Evolutionary conservation across 2,113 vertebrate species (phyloP), one percentile per base, ranked within the genome.

Genomic region (Leiothrix lutea): DNA sequence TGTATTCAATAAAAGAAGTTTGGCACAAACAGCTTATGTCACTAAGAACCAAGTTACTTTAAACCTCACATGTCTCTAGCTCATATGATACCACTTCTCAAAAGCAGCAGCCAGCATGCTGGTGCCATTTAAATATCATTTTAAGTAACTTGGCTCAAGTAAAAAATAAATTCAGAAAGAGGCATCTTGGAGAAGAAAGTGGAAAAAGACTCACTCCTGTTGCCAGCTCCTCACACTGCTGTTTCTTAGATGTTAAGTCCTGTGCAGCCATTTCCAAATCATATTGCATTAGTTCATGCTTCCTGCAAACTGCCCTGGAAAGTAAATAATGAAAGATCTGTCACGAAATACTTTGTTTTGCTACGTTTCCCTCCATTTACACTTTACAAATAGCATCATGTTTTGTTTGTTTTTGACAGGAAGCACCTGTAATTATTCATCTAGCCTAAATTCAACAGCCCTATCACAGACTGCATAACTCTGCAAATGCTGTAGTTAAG

Each of bases 271-370:
- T 98, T 98, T 99, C 99, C 94, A 99, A 97, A 80, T 99, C 99
- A 93, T 98, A 99, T 83, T 99, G 99, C 95, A 98, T 98, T 83
- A 99, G 98, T 96, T 99, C 99, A 11, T 99, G 99, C 88, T 99
- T 99, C 96, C 98, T 98, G 97, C 99, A 99, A 83, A 99, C 99
- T 11, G 99, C 98, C 97, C 99, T 99, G 96, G 73, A 93, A 94
- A 87, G 72, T 36, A 94, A 94, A 61, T 13, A 94, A 88, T 56
- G 77, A 80, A 89, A 87, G 28, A 66, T 70, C 40, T 65, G 21
- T 69, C 81, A 95, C 4, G 0, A 73, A 90, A 86, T 56, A 75
- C n/a, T 84, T 88, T 70, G 24, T 28, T 94, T 80, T 91, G 64
- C 74, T 92, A 75, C 0, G 0, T 44, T 86, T 85, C 35, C 38